Conservation (phyloP, 1,140 invertebrate genomes). For the Psilanteris sp. region DNA sequence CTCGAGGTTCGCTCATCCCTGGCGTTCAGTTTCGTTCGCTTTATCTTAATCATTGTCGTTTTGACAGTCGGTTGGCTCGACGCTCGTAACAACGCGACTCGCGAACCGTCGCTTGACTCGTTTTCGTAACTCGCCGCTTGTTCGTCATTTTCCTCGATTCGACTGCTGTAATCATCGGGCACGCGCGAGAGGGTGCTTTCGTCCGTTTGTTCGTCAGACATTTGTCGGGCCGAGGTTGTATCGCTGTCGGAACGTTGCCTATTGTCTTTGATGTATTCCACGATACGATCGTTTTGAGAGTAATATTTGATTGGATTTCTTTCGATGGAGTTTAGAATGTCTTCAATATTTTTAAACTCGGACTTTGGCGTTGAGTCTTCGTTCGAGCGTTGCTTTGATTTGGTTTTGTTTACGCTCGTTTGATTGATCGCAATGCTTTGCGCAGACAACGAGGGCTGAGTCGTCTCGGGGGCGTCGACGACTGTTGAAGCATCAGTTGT, state of each 20-base stretch:
- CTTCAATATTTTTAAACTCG: conserved; percentile 18
- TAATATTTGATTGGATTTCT: conserved; percentile 65
- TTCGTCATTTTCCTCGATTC: background rate
- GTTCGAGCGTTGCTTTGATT: too few relatives aligned
- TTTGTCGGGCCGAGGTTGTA: background rate
- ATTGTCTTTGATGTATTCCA: conserved; percentile 54
- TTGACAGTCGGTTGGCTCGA: background rate
- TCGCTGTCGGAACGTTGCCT: background rate
- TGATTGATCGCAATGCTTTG: too few relatives aligned
- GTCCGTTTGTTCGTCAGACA: conserved; percentile 1
- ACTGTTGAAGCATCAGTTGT: too few relatives aligned
- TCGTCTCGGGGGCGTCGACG: too few relatives aligned
- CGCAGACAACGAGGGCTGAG: too few relatives aligned
- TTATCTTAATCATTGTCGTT: conserved; percentile 19
- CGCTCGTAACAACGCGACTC: background rate
- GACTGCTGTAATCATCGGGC: background rate
- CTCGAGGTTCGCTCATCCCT: background rate
- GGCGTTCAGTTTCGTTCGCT: conserved; percentile 13
- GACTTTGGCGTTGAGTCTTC: conserved; percentile 4
- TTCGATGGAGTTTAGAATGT: conserved; percentile 34
- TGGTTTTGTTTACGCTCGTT: too few relatives aligned
- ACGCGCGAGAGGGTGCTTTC: background rate
- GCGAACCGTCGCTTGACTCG: background rate
- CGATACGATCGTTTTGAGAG: conserved; percentile 57
- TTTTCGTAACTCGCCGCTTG: background rate